These are phyloP conservation scores for Drusus annulatus DNA, from an alignment of 1,140 invertebrate genomes.

Conservation along the genomic window DNA sequence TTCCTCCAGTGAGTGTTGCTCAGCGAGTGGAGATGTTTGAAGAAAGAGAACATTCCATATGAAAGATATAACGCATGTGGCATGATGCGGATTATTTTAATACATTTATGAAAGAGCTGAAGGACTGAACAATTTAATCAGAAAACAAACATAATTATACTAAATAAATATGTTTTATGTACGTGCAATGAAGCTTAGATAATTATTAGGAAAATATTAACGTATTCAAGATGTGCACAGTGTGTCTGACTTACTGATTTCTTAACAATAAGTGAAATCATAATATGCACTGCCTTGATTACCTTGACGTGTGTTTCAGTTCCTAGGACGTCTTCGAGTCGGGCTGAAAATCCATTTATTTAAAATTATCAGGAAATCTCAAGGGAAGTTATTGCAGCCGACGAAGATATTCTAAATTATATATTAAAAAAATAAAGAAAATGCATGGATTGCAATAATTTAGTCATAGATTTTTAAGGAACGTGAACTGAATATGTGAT, in stretches of 20 bases:
- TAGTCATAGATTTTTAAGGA: no score
- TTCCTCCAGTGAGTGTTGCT: conserved; percentile 42
- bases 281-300: no score
- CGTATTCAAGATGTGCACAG: no score
- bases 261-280: background rate
- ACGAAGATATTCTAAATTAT: background rate
- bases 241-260: no score
- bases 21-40: conserved; percentile 54
- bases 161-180: no score
- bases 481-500: no score
- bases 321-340: background rate
- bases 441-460: no score
- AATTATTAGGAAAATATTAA: no score
- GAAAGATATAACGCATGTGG: background rate
- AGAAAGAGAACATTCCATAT: conserved; percentile 44
- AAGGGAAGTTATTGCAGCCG: background rate
- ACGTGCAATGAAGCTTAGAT: no score
- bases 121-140: background rate
- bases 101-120: background rate
- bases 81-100: background rate
- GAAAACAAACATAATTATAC: background rate
- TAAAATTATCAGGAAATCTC: background rate
- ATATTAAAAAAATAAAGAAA: no score
- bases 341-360: background rate
- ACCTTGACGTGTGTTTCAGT: background rate